Conservation (phyloP, 2,888 invertebrate species). For the Drosophila melanosoma region DNA sequence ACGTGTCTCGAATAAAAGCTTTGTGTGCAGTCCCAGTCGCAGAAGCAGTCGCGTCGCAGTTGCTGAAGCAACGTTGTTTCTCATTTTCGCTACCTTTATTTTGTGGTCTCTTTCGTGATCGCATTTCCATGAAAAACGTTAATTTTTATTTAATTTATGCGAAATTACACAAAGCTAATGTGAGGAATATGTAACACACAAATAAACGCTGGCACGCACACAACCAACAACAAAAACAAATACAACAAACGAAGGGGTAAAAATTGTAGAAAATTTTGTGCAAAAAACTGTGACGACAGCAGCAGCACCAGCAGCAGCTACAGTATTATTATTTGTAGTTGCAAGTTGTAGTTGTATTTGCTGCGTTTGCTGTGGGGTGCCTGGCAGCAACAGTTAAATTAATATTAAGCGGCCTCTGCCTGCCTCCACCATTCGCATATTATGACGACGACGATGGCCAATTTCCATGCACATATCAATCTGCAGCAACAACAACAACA, state of each 20-base stretch:
- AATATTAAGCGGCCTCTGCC: slow-evolving; percentile 60
- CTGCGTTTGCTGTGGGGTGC: slow-evolving; percentile 34
- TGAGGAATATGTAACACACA: slow-evolving; percentile 61
- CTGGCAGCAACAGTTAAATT: slow-evolving; percentile 61
- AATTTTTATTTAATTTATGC: slow-evolving; percentile 69
- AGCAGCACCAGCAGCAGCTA: slow-evolving; percentile 23
- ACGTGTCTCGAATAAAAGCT: slow-evolving; percentile 57
- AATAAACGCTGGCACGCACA: slow-evolving; percentile 55
- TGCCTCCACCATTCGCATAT: slow-evolving; percentile 40
- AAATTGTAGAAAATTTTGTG: slow-evolving; percentile 65
- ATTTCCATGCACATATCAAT: slow-evolving; percentile 54
- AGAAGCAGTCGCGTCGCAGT: neutral
- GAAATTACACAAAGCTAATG: slow-evolving; percentile 61
- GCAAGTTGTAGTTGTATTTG: slow-evolving; percentile 32
- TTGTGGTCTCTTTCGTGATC: slow-evolving; percentile 60
- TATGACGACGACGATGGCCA: slow-evolving; percentile 57
- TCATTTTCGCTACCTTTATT: slow-evolving; percentile 39
- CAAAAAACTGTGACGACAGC: slow-evolving; percentile 79
- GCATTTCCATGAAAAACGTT: slow-evolving; percentile 65
- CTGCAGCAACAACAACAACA: slow-evolving; percentile 20
- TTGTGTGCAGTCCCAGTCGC: slow-evolving; percentile 16
- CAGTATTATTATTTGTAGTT: slow-evolving; percentile 31
- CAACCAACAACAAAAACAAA: slow-evolving; percentile 21
- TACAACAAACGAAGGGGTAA: slow-evolving; percentile 35
- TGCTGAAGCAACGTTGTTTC: slow-evolving; percentile 39